These are phyloP conservation scores for Pogonophryne albipinna DNA, from an alignment of 2,797 vertebrate species.

Conservation along the genomic window DNA sequence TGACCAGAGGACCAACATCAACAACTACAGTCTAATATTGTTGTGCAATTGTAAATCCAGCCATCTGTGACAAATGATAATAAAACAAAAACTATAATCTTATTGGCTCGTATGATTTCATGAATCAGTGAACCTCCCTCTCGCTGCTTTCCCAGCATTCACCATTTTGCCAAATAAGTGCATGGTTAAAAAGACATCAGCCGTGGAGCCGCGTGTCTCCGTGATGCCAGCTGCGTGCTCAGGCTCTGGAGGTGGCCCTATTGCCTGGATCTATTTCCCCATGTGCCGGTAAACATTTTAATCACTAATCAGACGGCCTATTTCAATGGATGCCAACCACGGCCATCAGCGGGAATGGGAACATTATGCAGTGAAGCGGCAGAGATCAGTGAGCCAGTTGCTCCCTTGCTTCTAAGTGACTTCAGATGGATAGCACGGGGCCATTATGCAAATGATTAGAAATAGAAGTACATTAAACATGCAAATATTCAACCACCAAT, in stretches of 20 bases:
- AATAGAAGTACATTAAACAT: constrained; percentile 79
- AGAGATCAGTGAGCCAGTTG: constrained; percentile 65
- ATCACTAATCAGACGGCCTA: constrained; percentile 80
- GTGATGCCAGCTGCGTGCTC: constrained; percentile 44
- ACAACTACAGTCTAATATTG: constrained; percentile 29
- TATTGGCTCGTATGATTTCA: constrained; percentile 62
- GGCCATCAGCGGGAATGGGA: constrained; percentile 77
- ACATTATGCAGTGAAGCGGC: constrained; percentile 77
- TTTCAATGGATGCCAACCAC: constrained; percentile 72
- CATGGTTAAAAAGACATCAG: constrained; percentile 81
- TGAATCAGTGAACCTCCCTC: constrained; percentile 49
- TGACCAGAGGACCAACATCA: constrained; percentile 18
- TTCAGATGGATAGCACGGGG: constrained; percentile 66
- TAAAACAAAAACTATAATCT: constrained; percentile 45
- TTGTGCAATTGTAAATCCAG: constrained; percentile 43
- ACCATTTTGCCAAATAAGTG: constrained; percentile 52
- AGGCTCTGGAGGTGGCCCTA: constrained; percentile 46
- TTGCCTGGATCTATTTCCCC: constrained; percentile 69
- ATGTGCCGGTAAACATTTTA: constrained; percentile 80
- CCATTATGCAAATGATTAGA: constrained; percentile 75
- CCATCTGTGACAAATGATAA: constrained; percentile 53
- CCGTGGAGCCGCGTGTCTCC: constrained; percentile 60
- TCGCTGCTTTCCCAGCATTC: constrained; percentile 16
- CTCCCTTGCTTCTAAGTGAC: constrained; percentile 69
- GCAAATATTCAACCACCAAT: constrained; percentile 70